phyloP scores from a whole-genome alignment of 2,113 vertebrate genomes.

The Eubucco bourcierii region DNA sequence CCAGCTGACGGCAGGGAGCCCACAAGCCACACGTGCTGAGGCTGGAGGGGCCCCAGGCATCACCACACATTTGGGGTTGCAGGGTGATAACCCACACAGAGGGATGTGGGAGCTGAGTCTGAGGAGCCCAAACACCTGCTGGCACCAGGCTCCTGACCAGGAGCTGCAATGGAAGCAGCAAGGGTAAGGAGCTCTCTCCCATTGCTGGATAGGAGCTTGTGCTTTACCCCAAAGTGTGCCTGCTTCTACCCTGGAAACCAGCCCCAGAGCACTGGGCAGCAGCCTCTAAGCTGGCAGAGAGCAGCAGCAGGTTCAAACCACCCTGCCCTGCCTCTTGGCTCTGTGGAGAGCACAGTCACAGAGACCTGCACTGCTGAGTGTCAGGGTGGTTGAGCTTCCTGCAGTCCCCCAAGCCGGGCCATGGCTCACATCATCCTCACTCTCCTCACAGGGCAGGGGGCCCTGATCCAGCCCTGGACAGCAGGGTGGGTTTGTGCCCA shows the following conservation, averaged over 20 bases:
- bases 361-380: not conserved
- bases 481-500: not conserved
- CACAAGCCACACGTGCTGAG: not conserved
- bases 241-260: not conserved
- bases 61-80: accelerated
- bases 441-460: too few relatives aligned
- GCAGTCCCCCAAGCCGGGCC: not conserved
- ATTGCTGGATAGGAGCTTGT: accelerated
- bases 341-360: not conserved
- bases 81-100: accelerated
- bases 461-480: not conserved
- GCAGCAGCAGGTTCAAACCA: not conserved
- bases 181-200: not conserved
- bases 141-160: not conserved
- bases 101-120: accelerated
- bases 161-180: not conserved
- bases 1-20: constrained; percentile 22
- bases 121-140: accelerated
- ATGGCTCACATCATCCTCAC: not conserved
- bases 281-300: not conserved
- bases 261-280: not conserved
- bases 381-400: accelerated
- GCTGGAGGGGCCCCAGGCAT: not conserved
- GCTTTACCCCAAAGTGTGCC: not conserved
- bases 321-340: too few relatives aligned